These are phyloP conservation scores for Urophycis tenuis DNA, from an alignment of 2,797 vertebrate species.

Conservation along the genomic window DNA sequence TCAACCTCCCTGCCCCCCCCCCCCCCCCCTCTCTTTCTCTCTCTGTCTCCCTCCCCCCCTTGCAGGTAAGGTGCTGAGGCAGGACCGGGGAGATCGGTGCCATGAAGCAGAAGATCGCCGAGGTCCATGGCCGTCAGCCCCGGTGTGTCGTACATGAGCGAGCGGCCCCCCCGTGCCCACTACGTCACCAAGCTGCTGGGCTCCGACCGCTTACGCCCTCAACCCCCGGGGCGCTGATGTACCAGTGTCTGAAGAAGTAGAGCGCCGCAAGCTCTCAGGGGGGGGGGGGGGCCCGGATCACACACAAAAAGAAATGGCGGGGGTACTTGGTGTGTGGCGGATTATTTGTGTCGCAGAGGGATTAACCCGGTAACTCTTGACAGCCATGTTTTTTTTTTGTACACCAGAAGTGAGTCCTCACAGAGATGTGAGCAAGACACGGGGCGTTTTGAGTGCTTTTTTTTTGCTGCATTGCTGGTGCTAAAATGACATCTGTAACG, in stretches of 20 bases:
- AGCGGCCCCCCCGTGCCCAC: conserved; percentile 67
- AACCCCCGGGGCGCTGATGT: conserved; percentile 75
- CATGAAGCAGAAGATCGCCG: conserved; percentile 79
- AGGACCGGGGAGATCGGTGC: conserved; percentile 74
- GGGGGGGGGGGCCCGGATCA: background rate
- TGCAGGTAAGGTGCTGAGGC: conserved; percentile 72
- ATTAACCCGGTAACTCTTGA: background rate
- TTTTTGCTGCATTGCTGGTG: conserved; percentile 1
- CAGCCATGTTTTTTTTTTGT: conserved; percentile 2
- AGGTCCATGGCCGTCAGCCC: conserved; percentile 79
- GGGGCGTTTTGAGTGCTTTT: background rate
- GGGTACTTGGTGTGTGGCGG: background rate
- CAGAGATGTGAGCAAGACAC: background rate
- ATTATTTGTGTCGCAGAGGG: background rate
- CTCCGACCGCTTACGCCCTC: conserved; percentile 75
- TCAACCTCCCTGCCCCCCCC: too few species aligned
- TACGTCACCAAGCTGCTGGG: conserved; percentile 77
- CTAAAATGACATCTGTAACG: background rate
- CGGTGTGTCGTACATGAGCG: conserved; percentile 66
- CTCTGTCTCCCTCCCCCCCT: background rate
- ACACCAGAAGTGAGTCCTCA: background rate
- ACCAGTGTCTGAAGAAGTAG: conserved; percentile 79
- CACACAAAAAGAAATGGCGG: background rate
- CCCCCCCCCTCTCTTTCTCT: background rate
- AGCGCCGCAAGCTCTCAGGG: background rate